These are phyloP conservation scores for Beris chalybata DNA, from an alignment of 2,888 invertebrate species.

Conservation along the genomic window DNA sequence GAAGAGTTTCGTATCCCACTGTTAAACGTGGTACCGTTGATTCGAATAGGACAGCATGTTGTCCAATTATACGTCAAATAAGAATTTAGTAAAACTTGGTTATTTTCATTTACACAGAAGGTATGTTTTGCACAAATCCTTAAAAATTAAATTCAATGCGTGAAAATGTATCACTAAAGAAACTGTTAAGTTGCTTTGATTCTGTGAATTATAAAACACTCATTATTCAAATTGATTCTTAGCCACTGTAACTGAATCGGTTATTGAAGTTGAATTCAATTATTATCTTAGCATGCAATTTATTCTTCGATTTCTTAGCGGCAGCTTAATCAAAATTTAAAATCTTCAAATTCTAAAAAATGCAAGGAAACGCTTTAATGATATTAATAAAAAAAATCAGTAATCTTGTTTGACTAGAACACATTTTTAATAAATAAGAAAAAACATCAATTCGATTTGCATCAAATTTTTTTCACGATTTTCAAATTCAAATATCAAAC, in stretches of 20 bases:
- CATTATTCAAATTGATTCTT: neutral
- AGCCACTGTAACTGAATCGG: neutral
- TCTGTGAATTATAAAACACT: neutral
- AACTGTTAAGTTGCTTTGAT: neutral
- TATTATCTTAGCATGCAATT: neutral
- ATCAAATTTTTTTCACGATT: too few relatives aligned
- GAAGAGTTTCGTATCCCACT: too few relatives aligned
- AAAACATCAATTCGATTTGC: neutral
- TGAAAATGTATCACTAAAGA: too few relatives aligned
- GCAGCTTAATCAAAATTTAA: slow-evolving; percentile 26
- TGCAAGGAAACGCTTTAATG: slow-evolving; percentile 21
- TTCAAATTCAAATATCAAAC: too few relatives aligned
- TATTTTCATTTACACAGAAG: too few relatives aligned
- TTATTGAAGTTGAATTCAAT: neutral
- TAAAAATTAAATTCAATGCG: too few relatives aligned
- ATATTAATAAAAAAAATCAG: neutral
- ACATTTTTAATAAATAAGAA: neutral
- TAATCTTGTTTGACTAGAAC: neutral
- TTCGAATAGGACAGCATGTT: too few relatives aligned
- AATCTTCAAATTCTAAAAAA: slow-evolving; percentile 16
- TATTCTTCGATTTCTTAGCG: slow-evolving; percentile 4
- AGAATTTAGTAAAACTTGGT: too few relatives aligned
- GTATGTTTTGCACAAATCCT: too few relatives aligned
- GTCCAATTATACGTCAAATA: too few relatives aligned
- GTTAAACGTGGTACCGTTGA: too few relatives aligned